Base-by-base conservation (phyloP, 2,113 vertebrate genomes). In the Cyprinodon variegatus region DNA sequence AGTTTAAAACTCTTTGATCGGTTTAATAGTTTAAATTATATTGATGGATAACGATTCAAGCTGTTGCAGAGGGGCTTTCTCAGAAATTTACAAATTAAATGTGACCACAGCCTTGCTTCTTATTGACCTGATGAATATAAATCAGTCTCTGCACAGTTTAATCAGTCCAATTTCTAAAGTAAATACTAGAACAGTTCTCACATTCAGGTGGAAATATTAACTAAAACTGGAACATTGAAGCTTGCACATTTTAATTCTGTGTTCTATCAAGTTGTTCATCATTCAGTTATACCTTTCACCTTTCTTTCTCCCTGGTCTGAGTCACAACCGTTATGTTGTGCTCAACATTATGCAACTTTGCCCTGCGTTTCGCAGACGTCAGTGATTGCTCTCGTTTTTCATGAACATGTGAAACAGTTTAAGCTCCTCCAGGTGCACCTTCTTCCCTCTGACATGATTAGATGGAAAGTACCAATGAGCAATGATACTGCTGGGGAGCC, bases 341-440 rank as follows among this genome's bases (percentile, higher is more conserved):
- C 38, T 63, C n/a, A 60, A 46, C 43, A 68, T 80, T 72, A 77
- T 71, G 81, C 60, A 77, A 60, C 77, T 3, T 22, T 65, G 11
- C 75, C 11, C 46, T 50, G 70, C 61, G 76, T 66, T 29, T 29
- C 50, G 74, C 78, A 80, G 78, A 78, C 77, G 73, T 87, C 75
- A 76, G 78, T 43, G 40, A 62, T 41, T 72, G 60, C n/a, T 50
- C 40, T 38, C 20, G 0, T 20, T 72, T 65, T 45, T 29, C 66
- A 83, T 37, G 78, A 78, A 78, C 86, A 84, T 81, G 82, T 84
- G 86, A 83, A 89, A 84, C 57, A 68, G 78, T 83, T 89, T 87
- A 78, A 78, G 70, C 36, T 41, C 80, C 83, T 88, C 82, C 83
- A 81, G 84, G 79, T 89, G 84, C 80, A 67, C 57, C 8, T 43